Evolutionary conservation across 2,797 vertebrate species (phyloP), one percentile per base, ranked within the genome.

Genomic region (Coranthus polyacanthus): DNA sequence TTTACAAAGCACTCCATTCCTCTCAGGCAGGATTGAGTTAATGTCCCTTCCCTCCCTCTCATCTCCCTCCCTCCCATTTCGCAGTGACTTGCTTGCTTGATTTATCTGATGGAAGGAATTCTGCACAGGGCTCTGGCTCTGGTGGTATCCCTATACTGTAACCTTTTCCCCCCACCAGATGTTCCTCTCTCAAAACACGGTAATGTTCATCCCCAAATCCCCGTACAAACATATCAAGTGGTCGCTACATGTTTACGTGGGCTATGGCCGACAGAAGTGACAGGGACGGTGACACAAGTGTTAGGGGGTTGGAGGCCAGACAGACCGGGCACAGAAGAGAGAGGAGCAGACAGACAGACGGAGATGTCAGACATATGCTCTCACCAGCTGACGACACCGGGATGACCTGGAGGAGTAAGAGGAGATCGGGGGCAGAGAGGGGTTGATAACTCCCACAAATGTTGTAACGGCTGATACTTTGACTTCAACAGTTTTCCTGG

Each of bases 21-120:
- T 84, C 82, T 88, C 86, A 87, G 90, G 50, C 88, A 88, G 85
- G 89, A 89, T 89, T 92, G 92, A 92, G 91, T 93, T 93, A 92
- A 92, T 75, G 76, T 76, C 82, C 78, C 73, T 75, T 70, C 68
- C 69, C 75, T 84, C 75, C 64, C 75, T 71, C 67, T 62, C 61
- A 16, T 63, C 75, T 73, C 66, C 69, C 72, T n/a, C 81, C 83
- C 86, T 89, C 83, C 81, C 60, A 39, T 72, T 90, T 90, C 80
- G 70, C 91, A 88, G 82, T 89, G 93, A 89, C 92, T 93, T 81
- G 89, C 89, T 68, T 84, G 82, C 86, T 88, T 95, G 93, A 95
- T 95, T 95, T 95, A 95, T 95, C 92, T 93, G 91, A 92, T 91
- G 91, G 92, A 92, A 95, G 92, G 93, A 94, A 95, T 94, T 94